Base-by-base conservation (phyloP, 2,113 vertebrate genomes). In the Strix aluco region DNA sequence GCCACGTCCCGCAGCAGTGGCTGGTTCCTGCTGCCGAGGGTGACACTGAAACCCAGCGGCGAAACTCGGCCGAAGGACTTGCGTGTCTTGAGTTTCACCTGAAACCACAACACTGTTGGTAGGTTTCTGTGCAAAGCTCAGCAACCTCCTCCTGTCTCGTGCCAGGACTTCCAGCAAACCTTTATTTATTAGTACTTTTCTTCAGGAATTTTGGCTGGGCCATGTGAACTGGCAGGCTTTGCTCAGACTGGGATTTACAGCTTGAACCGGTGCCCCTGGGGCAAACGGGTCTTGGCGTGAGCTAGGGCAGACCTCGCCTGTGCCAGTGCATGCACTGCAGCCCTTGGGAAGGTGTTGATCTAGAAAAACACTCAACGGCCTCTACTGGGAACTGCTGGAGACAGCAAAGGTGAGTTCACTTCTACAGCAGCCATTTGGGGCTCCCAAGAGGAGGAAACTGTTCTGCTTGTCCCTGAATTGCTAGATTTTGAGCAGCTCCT, bases 1-100 rank as follows among this genome's bases (percentile, higher is more conserved):
- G 27, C 59, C 6, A 0, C 1, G 4, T 80, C 54, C 69, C 3
- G 0, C 32, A 18, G 51, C 0, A 0, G 42, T 47, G 72, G 10
- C 32, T 44, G 49, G 18, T 12, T 83, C 30, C 32, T 63, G 42
- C 51, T 63, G 38, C 38, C 10, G 32, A 29, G n/a, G 15, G 13
- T 44, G 57, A 36, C 36, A 4, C 59, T 40, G 88, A 79, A 94
- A 82, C 61, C 26, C 3, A 0, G 20, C 1, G 7, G 36, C 0
- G 7, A 85, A 87, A 79, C 79, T 61, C 2, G 1, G 10, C 58
- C 0, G 0, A 54, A 62, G 42, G 61, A 23, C 30, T 82, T 23
- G 3, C 2, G 0, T n/a, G 58, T 22, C 86, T 69, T 36, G 57
- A 90, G 74, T 96, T 96, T 92, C 74, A 17, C 17, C 66, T 92